Conservation (phyloP, 2,888 invertebrate species). For the Empis stercorea region DNA sequence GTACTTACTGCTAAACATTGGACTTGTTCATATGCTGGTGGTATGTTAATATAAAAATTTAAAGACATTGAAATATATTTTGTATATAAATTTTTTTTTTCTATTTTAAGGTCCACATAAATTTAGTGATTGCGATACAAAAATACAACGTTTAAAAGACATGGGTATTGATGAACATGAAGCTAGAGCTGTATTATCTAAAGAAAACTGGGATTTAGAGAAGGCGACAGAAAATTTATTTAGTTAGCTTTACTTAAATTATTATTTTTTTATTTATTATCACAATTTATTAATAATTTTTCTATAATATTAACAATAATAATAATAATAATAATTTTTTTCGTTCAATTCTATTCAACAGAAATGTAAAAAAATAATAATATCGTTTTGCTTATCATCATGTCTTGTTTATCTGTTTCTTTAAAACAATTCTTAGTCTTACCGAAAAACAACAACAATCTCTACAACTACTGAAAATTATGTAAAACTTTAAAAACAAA, state of each 20-base stretch:
- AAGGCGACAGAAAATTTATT: constrained; percentile 81
- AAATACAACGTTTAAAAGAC: constrained; percentile 76
- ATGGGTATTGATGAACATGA: constrained; percentile 91
- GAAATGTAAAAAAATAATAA: too few species aligned
- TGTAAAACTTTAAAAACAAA: too few species aligned
- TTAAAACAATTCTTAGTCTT: too few species aligned
- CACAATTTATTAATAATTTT: background rate
- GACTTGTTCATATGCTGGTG: constrained; percentile 89
- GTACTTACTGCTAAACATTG: constrained; percentile 87
- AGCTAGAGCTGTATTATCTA: constrained; percentile 80
- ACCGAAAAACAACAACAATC: too few species aligned
- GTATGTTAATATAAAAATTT: constrained; percentile 32
- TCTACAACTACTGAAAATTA: too few species aligned
- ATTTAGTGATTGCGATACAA: constrained; percentile 70
- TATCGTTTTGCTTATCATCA: background rate
- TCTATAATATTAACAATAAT: background rate
- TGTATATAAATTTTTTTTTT: background rate
- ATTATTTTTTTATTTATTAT: background rate
- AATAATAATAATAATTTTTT: background rate
- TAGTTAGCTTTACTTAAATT: constrained; percentile 45
- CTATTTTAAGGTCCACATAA: constrained; percentile 49
- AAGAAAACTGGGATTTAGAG: constrained; percentile 86
- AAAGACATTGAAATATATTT: background rate
- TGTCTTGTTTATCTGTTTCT: too few species aligned
- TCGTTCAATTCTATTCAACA: background rate